Evolutionary conservation across 2,888 invertebrate species (phyloP).

Genomic region (Stenichneumon culpator): DNA sequence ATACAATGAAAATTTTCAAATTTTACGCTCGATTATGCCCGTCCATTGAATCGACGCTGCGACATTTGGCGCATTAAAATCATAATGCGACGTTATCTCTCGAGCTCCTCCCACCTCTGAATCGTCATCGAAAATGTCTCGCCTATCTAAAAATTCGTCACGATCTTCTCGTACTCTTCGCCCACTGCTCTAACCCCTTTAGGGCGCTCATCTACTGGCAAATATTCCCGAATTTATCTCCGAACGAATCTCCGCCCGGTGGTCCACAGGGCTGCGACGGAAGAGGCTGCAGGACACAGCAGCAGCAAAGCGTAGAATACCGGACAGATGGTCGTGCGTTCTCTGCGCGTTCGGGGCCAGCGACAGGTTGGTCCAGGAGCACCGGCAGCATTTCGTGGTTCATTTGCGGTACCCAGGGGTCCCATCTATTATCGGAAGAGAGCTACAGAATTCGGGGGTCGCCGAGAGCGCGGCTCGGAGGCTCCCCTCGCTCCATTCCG

Average conservation of each 20-base stretch:
- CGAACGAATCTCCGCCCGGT: conserved; percentile 51
- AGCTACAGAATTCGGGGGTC: conserved; percentile 72
- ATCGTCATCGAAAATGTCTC: conserved; percentile 60
- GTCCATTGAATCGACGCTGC: conserved; percentile 45
- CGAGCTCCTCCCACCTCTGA: conserved; percentile 31
- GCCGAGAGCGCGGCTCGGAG: conserved; percentile 50
- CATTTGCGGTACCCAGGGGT: conserved; percentile 85
- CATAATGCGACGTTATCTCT: conserved; percentile 76
- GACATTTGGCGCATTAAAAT: conserved; percentile 83
- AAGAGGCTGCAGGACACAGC: conserved; percentile 35
- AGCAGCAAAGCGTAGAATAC: conserved; percentile 42
- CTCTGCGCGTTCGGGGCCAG: conserved; percentile 75
- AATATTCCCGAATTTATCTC: conserved; percentile 62
- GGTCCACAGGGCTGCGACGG: conserved; percentile 27
- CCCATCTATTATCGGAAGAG: conserved; percentile 83
- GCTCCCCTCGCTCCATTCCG: conserved; percentile 49
- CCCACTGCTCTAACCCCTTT: conserved; percentile 1
- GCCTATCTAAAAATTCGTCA: conserved; percentile 27
- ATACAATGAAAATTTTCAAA: conserved; percentile 83
- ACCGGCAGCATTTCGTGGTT: conserved; percentile 85
- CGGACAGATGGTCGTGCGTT: conserved; percentile 81
- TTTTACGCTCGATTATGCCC: conserved; percentile 84
- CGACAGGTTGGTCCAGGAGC: conserved; percentile 84
- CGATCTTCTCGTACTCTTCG: conserved; percentile 36
- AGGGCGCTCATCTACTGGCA: conserved; percentile 30